A percentile compares a stretch with the other conserved stretches of the same genome.
Conservation (phyloP, 2,113 vertebrate genomes). For the Brienomyrus brachyistius region DNA sequence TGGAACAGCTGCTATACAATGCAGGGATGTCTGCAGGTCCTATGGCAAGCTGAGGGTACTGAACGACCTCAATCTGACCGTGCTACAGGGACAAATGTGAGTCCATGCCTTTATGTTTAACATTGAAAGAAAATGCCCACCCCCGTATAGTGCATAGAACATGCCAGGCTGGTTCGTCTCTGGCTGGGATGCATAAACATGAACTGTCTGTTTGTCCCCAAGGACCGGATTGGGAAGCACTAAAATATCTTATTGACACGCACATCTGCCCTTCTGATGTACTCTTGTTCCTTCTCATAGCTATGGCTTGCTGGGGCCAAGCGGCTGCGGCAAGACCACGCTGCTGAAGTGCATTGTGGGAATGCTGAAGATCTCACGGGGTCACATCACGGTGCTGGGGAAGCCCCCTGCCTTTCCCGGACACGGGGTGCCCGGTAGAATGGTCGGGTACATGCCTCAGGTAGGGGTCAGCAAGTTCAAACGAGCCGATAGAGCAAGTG, state of each 20-base stretch:
- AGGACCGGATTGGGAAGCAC: background rate
- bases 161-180: background rate
- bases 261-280: background rate
- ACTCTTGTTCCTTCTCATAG: constrained; percentile 33
- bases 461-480: constrained; percentile 37
- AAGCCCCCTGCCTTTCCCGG: constrained; percentile 65
- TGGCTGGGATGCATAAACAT: background rate
- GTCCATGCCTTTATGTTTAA: constrained; percentile 16
- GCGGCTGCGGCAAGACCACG: constrained; percentile 68
- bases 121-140: background rate
- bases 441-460: constrained; percentile 73
- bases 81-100: constrained; percentile 69
- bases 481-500: background rate
- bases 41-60: constrained; percentile 67
- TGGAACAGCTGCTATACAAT: constrained; percentile 46
- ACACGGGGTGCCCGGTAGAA: constrained; percentile 61
- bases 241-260: background rate
- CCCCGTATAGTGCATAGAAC: background rate
- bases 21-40: constrained; percentile 57
- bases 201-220: background rate
- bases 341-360: constrained; percentile 69
- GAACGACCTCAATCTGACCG: constrained; percentile 55
- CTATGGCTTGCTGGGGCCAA: constrained; percentile 67
- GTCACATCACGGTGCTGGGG: constrained; percentile 62
- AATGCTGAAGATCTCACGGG: constrained; percentile 62